Conservation (phyloP, 2,888 invertebrate species). For the Drosophila parthenogenetica region DNA sequence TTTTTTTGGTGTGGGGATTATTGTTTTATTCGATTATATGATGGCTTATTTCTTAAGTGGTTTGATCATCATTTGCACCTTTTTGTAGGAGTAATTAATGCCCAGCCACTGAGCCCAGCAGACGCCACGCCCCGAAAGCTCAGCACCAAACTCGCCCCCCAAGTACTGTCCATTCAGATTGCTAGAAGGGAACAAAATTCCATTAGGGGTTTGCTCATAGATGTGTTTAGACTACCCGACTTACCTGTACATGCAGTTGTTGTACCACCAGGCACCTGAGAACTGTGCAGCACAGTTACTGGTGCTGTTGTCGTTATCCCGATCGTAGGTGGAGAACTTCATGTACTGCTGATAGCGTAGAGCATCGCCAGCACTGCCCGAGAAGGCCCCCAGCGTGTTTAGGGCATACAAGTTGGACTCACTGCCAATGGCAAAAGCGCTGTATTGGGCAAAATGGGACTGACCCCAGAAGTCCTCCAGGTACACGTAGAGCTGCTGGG, state of each 20-base stretch:
- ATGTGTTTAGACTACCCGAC: neutral
- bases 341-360: slow-evolving; percentile 88
- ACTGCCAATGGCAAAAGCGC: slow-evolving; percentile 88
- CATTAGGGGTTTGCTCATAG: no score
- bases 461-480: slow-evolving; percentile 87
- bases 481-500: slow-evolving; percentile 87
- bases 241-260: slow-evolving; percentile 88
- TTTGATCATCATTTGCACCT: slow-evolving; percentile 88
- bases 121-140: slow-evolving; percentile 73
- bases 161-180: slow-evolving; percentile 89
- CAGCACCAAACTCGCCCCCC: slow-evolving; percentile 85
- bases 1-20: neutral
- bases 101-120: slow-evolving; percentile 86
- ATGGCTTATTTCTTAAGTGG: slow-evolving; percentile 78
- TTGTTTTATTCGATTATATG: neutral
- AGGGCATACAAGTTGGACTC: slow-evolving; percentile 88
- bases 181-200: slow-evolving; percentile 74
- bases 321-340: slow-evolving; percentile 89
- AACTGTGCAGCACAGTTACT: slow-evolving; percentile 88
- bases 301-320: slow-evolving; percentile 89
- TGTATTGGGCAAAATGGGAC: slow-evolving; percentile 87
- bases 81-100: slow-evolving; percentile 82
- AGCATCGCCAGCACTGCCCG: slow-evolving; percentile 89
- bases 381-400: slow-evolving; percentile 87
- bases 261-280: slow-evolving; percentile 91